Base-by-base conservation (phyloP, 2,888 invertebrate genomes). In the Brenthis hecate region DNA sequence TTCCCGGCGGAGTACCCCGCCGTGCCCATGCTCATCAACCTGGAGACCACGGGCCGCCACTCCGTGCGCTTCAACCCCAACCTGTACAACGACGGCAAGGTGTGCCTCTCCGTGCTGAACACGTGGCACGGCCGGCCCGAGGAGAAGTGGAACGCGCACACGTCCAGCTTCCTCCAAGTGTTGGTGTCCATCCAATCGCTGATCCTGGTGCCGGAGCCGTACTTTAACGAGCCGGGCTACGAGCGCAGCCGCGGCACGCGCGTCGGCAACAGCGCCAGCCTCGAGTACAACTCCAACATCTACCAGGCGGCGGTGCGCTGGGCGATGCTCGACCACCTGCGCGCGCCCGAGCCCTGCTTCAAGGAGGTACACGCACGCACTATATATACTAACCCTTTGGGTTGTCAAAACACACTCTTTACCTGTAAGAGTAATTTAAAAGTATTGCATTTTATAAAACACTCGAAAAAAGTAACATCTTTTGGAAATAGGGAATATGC, bases 91-190 rank as follows among this genome's bases (percentile, higher is more conserved):
- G 98, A 98, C 91, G 98, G 98, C 74, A 98, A 98, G 94, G 92
- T 92, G 80, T 99, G 98, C 87, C 95, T 99, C 83, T 98, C 98
- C 76, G 97, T 99, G 74, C 94, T 99, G 75, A 98, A 98, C 91
- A 99, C 98, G 3, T 99, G 98, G 98, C 98, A 98, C 87, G 98
- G 98, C 8, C 94, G 98, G 65, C 98, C 98, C 32, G 98, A 98
- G 90, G 99, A 99, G 90, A 98, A 98, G 87, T 99, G 98, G 98
- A 98, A 98, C 91, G 96, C 98, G 72, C 97, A 98, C 86, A 98
- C 98, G 0, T 98, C 98, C 56, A 98, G 98, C 86, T 98, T 99
- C 83, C 94, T 98, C 72, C 96, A 97, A 96, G 98, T 98, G 73
- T 94, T 98, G 81, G 98, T 98, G 54, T 98, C 98, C 16, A 98